Conservation (phyloP, 2,888 invertebrate genomes). For the Drepana falcataria region DNA sequence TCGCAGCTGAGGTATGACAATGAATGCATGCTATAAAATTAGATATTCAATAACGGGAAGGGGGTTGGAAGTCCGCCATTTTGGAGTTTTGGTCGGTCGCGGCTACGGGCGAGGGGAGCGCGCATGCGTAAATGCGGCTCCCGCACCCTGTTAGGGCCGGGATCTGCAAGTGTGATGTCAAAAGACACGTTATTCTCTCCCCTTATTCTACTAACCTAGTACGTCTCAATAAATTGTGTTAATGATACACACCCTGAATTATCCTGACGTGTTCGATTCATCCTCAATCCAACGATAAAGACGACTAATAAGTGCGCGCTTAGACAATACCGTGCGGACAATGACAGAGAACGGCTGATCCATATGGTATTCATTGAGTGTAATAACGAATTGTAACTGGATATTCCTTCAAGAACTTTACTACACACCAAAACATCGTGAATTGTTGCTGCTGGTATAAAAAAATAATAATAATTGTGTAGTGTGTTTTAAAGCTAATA, state of each 20-base stretch:
- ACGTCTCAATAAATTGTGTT: conserved; percentile 62
- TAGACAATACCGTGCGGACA: conserved; percentile 33
- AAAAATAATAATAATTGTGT: background rate
- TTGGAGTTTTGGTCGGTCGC: conserved; percentile 59
- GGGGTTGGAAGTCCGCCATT: conserved; percentile 74
- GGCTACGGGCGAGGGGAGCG: conserved; percentile 60
- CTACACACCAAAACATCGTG: background rate
- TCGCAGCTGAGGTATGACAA: conserved; percentile 47
- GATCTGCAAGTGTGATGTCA: conserved; percentile 70
- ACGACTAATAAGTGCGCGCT: conserved; percentile 6
- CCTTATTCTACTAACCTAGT: conserved; percentile 73
- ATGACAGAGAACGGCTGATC: conserved; percentile 62
- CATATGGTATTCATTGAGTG: conserved; percentile 43
- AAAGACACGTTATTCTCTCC: conserved; percentile 76
- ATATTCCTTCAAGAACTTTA: conserved; percentile 22
- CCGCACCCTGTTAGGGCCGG: conserved; percentile 72
- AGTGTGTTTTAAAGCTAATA: background rate
- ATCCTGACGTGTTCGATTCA: conserved; percentile 18
- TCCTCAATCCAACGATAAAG: conserved; percentile 7
- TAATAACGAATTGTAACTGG: conserved; percentile 25
- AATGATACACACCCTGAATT: conserved; percentile 46
- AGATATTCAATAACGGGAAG: conserved; percentile 76
- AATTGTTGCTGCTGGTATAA: background rate
- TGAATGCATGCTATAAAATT: conserved; percentile 72
- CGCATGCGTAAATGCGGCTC: conserved; percentile 63